Evolutionary conservation across 2,888 invertebrate genomes (phyloP).

Genomic region (Morinoia aosen): DNA sequence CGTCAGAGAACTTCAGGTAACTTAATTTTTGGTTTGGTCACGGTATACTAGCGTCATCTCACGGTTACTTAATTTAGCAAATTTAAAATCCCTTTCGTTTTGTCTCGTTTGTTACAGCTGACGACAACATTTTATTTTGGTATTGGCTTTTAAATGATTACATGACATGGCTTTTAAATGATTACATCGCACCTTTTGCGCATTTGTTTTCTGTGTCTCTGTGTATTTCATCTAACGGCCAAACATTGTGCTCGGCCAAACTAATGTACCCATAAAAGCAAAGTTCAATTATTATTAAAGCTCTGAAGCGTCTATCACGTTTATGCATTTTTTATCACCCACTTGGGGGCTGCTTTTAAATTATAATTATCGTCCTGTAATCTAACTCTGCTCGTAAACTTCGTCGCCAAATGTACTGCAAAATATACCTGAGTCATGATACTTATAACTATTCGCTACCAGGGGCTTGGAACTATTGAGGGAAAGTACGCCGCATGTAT

Average conservation of each 20-base stretch:
- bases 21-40: too few relatives aligned
- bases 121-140: too few relatives aligned
- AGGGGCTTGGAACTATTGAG: too few relatives aligned
- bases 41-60: too few relatives aligned
- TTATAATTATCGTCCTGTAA: neutral
- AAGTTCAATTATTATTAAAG: neutral
- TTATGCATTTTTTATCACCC: neutral
- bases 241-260: too few relatives aligned
- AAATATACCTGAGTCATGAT: neutral
- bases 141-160: neutral
- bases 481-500: too few relatives aligned
- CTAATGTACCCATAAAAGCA: neutral
- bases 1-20: too few relatives aligned
- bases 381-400: neutral
- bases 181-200: neutral
- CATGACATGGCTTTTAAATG: neutral
- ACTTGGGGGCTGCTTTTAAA: neutral
- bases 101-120: too few relatives aligned
- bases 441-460: neutral
- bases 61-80: too few relatives aligned
- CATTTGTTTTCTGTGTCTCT: neutral
- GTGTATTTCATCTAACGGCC: neutral
- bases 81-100: too few relatives aligned
- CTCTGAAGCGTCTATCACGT: neutral
- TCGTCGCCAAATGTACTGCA: neutral